Percentiles rank a stretch among this genome's conserved stretches.
Conservation (phyloP, 1,140 invertebrate genomes). For the Eumaeus atala region DNA sequence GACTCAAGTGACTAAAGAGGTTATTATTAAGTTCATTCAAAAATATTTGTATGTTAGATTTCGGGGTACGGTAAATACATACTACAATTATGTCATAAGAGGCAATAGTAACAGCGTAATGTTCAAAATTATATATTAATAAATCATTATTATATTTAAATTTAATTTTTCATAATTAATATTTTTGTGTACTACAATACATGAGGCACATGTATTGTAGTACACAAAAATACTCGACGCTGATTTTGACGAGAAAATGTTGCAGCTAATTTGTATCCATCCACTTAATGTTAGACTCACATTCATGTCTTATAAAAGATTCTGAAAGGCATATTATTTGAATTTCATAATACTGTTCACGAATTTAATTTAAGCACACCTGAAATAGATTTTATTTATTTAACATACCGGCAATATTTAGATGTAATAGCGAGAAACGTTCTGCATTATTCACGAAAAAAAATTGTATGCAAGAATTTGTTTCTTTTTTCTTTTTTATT, state of each 20-base stretch:
- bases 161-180: background rate
- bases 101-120: background rate
- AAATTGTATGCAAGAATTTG: background rate
- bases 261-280: background rate
- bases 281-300: background rate
- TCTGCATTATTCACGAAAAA: background rate
- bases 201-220: too few relatives aligned
- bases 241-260: background rate
- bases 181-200: background rate
- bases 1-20: background rate
- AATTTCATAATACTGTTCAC: background rate
- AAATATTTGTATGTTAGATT: background rate
- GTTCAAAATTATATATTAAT: background rate
- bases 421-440: background rate
- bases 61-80: constrained; percentile 2
- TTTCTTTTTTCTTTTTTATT: too few relatives aligned
- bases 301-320: background rate
- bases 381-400: background rate
- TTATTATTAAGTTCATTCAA: background rate
- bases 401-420: background rate
- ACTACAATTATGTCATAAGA: background rate
- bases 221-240: too few relatives aligned
- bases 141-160: background rate
- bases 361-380: background rate
- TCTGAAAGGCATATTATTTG: constrained; percentile 1